These are phyloP conservation scores for Caenorhabditis sp. DNA, from an alignment of 2,888 invertebrate genomes.

Conservation along the genomic window DNA sequence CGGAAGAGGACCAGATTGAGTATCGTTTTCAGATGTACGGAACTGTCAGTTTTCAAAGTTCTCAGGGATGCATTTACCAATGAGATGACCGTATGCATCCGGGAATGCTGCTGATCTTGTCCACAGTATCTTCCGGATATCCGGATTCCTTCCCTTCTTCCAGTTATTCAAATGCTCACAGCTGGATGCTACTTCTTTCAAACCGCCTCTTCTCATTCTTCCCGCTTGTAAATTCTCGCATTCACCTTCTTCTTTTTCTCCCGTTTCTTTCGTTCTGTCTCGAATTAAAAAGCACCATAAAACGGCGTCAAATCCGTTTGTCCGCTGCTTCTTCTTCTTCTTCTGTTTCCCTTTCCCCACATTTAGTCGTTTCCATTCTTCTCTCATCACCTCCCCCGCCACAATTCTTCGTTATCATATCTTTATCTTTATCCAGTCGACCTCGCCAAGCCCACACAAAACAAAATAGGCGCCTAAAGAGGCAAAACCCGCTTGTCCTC, in stretches of 20 bases:
- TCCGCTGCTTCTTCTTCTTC: slow-evolving; percentile 15
- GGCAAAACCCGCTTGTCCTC: slow-evolving; percentile 35
- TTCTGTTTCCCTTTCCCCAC: neutral
- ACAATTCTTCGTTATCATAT: slow-evolving; percentile 38
- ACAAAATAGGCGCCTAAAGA: slow-evolving; percentile 16
- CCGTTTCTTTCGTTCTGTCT: slow-evolving; percentile 13
- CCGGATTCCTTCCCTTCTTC: slow-evolving; percentile 39
- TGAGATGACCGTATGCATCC: neutral
- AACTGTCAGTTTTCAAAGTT: neutral
- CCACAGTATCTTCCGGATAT: slow-evolving; percentile 20
- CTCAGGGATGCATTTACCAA: neutral
- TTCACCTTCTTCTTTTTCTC: slow-evolving; percentile 16
- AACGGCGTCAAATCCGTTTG: slow-evolving; percentile 14
- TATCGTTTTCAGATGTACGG: no score
- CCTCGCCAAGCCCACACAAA: slow-evolving; percentile 55
- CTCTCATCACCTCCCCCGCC: slow-evolving; percentile 13
- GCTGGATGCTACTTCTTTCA: slow-evolving; percentile 5
- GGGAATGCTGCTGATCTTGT: neutral
- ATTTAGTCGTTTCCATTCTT: slow-evolving; percentile 2
- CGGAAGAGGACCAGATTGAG: no score
- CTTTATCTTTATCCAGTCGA: slow-evolving; percentile 54
- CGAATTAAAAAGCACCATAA: slow-evolving; percentile 34
- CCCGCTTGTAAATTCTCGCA: slow-evolving; percentile 21
- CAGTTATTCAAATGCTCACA: slow-evolving; percentile 53
- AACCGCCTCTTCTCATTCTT: neutral